Percentiles rank a stretch among this genome's conserved stretches.
Evolutionary conservation across 2,113 vertebrate genomes (phyloP).

Genomic region (Alligator mississippiensis): DNA sequence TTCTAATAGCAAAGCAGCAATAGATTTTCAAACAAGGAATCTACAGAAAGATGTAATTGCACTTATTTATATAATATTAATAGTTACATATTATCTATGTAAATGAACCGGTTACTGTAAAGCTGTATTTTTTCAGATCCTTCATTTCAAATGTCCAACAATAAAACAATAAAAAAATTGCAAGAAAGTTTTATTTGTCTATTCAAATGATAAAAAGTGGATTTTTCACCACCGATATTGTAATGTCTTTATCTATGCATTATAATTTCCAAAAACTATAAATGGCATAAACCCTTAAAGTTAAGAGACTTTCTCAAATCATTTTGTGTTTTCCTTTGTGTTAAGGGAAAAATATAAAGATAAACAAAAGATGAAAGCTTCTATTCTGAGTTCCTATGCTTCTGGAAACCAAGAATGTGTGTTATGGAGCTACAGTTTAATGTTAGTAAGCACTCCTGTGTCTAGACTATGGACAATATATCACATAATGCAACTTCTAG

Average conservation of each 20-base stretch:
- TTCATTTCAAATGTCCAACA: not conserved
- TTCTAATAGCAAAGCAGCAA: not conserved
- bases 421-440: not conserved
- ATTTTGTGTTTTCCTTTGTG: not conserved
- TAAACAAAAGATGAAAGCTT: not conserved
- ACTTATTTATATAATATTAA: accelerated
- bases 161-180: not conserved
- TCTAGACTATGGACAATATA: not conserved
- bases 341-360: not conserved
- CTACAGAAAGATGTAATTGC: not conserved
- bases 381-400: not conserved
- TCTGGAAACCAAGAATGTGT: not conserved
- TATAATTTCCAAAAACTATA: not conserved
- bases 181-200: not conserved
- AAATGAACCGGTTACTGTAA: not conserved
- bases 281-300: not conserved
- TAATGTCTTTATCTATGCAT: not conserved
- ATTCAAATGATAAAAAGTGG: not conserved
- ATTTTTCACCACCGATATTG: not conserved
- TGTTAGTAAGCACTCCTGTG: not conserved
- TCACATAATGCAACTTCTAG: not conserved
- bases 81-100: not conserved
- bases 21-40: not conserved
- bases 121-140: not conserved
- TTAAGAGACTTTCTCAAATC: too few relatives aligned